Percentiles rank a stretch among this genome's conserved stretches.
These are phyloP conservation scores for Diadema setosum DNA, from an alignment of 35 echinoderm and acorn worm genomes.

Conservation along the genomic window DNA sequence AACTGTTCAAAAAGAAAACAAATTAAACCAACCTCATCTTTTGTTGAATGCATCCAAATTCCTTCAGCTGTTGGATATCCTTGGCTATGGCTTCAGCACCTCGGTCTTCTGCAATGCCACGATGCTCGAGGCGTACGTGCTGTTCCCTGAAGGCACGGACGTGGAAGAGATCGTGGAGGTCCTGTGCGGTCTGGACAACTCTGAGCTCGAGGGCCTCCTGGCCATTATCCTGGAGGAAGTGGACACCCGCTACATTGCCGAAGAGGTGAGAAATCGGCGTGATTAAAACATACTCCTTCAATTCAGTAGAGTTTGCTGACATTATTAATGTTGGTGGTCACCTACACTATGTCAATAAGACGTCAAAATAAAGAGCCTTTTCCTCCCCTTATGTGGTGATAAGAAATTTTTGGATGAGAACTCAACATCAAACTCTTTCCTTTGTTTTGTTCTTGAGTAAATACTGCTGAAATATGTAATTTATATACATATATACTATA, in stretches of 20 bases:
- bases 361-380: too few relatives aligned
- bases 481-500: too few relatives aligned
- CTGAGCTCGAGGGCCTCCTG: not conserved
- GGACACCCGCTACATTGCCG: not conserved
- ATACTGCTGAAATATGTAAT: too few relatives aligned
- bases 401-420: too few relatives aligned
- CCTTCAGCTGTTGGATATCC: conserved; percentile 23
- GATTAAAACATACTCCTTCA: not conserved
- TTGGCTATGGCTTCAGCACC: not conserved
- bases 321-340: too few relatives aligned
- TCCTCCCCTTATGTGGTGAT: too few relatives aligned
- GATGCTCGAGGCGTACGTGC: not conserved
- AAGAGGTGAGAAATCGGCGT: conserved; percentile 8
- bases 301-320: too few relatives aligned
- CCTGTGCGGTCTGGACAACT: not conserved
- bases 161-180: not conserved
- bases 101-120: not conserved
- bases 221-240: not conserved
- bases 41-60: too few relatives aligned
- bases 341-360: too few relatives aligned
- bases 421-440: too few relatives aligned
- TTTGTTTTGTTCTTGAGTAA: too few relatives aligned
- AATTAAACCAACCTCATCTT: not conserved
- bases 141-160: not conserved
- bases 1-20: not conserved